A percentile compares a stretch with the other conserved stretches of the same genome.
Conservation (phyloP, 2,797 vertebrate species). For the Cetoscarus ocellatus region DNA sequence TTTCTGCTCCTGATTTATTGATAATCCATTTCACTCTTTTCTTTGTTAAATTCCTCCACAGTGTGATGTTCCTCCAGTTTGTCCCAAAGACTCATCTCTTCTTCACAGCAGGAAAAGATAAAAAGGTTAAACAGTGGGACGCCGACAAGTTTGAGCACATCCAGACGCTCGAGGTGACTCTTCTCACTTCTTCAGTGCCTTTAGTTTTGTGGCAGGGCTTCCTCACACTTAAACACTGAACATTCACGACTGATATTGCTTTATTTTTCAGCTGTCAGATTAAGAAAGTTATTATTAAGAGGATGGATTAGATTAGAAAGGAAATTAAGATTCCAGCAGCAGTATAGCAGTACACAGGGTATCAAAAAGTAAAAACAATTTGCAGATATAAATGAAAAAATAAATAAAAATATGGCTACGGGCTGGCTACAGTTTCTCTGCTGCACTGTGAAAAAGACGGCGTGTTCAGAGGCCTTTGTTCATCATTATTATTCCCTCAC, state of each 20-base stretch:
- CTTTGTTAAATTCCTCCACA: conserved; percentile 55
- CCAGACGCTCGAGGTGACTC: conserved; percentile 95
- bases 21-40: too few relatives aligned
- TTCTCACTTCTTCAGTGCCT: background rate
- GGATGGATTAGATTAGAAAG: too few relatives aligned
- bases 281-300: background rate
- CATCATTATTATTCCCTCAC: background rate
- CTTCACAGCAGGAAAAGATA: conserved; percentile 97
- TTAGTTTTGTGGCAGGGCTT: background rate
- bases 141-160: conserved; percentile 96
- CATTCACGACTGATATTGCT: too few relatives aligned
- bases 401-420: too few relatives aligned
- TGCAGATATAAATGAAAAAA: too few relatives aligned
- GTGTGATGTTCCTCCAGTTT: conserved; percentile 97
- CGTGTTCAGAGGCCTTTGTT: background rate
- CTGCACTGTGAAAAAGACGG: background rate
- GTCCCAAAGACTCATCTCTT: conserved; percentile 97
- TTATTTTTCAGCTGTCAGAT: too few relatives aligned
- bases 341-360: too few relatives aligned
- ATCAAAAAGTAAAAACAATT: too few relatives aligned
- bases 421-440: too few relatives aligned
- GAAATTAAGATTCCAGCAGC: too few relatives aligned
- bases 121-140: conserved; percentile 98
- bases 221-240: too few relatives aligned
- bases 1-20: background rate